phyloP scores from a whole-genome alignment of 2,888 invertebrate genomes.

The Proisotoma minuta region DNA sequence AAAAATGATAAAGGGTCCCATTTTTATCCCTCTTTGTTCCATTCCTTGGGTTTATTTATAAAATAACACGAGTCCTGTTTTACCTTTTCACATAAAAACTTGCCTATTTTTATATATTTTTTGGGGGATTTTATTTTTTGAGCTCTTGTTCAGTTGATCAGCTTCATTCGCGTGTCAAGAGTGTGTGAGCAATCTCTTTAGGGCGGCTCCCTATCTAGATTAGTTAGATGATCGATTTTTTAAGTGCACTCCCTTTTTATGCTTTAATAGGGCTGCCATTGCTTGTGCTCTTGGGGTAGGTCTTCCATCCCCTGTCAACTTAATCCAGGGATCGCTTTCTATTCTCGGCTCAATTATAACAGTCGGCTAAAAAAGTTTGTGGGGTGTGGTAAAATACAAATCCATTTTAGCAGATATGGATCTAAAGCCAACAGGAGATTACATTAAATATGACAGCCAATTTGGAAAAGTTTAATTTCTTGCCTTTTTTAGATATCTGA shows the following conservation, averaged over 20 bases:
- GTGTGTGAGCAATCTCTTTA: slow-evolving; percentile 37
- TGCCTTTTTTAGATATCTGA: no score
- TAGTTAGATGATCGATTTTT: slow-evolving; percentile 41
- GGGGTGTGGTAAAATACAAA: no score
- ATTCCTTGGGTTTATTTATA: not conserved
- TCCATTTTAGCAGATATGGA: no score
- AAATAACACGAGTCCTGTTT: not conserved
- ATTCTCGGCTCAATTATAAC: no score
- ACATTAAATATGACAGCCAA: no score
- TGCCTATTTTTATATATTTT: no score
- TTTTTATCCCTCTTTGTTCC: not conserved
- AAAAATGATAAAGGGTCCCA: not conserved
- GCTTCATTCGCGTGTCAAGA: slow-evolving; percentile 35
- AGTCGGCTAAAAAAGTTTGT: no score
- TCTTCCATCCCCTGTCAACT: no score
- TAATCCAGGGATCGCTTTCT: no score
- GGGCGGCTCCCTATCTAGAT: slow-evolving; percentile 32
- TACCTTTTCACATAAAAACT: no score
- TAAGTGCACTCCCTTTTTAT: slow-evolving; percentile 36
- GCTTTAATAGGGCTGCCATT: not conserved
- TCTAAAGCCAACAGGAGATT: no score
- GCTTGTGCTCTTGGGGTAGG: not conserved
- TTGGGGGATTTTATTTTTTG: not conserved
- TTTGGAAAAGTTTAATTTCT: no score
- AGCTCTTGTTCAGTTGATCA: slow-evolving; percentile 4